phyloP scores from a whole-genome alignment of 1,140 invertebrate species.

The Listronotus bonariensis region DNA sequence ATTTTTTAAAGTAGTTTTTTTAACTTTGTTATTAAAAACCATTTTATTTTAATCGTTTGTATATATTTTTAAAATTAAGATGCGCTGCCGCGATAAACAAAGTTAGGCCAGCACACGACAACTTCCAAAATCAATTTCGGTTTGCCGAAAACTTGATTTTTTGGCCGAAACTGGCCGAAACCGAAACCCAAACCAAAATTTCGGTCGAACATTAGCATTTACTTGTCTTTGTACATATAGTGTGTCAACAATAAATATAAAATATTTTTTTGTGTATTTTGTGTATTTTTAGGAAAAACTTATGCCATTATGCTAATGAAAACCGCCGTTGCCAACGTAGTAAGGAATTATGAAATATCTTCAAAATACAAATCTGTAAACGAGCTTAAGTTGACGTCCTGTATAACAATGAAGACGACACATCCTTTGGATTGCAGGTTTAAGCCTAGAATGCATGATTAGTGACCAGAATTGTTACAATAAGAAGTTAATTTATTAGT shows the following conservation, averaged over 20 bases:
- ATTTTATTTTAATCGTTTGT: too few relatives aligned
- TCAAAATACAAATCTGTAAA: constrained; percentile 26
- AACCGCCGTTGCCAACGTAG: constrained; percentile 54
- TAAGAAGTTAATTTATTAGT: background rate
- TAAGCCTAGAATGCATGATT: constrained; percentile 15
- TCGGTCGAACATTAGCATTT: too few relatives aligned
- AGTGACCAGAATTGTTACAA: background rate
- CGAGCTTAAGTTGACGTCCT: constrained; percentile 20
- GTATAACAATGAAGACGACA: constrained; percentile 27
- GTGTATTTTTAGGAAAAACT: constrained; percentile 53
- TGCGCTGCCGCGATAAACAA: too few relatives aligned
- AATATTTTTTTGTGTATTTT: background rate
- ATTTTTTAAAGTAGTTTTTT: too few relatives aligned
- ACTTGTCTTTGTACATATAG: too few relatives aligned
- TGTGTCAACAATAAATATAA: constrained; percentile 5
- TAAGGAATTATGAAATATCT: constrained; percentile 46
- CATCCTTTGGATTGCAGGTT: constrained; percentile 22
- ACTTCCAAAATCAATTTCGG: too few relatives aligned
- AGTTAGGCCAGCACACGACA: too few relatives aligned
- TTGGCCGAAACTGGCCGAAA: background rate
- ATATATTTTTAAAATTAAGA: too few relatives aligned
- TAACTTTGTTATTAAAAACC: too few relatives aligned
- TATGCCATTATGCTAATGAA: constrained; percentile 58
- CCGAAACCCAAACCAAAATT: background rate
- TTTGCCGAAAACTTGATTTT: too few relatives aligned